Evolutionary conservation across 2,888 invertebrate genomes (phyloP).

Genomic region (Campoplex nolae): DNA sequence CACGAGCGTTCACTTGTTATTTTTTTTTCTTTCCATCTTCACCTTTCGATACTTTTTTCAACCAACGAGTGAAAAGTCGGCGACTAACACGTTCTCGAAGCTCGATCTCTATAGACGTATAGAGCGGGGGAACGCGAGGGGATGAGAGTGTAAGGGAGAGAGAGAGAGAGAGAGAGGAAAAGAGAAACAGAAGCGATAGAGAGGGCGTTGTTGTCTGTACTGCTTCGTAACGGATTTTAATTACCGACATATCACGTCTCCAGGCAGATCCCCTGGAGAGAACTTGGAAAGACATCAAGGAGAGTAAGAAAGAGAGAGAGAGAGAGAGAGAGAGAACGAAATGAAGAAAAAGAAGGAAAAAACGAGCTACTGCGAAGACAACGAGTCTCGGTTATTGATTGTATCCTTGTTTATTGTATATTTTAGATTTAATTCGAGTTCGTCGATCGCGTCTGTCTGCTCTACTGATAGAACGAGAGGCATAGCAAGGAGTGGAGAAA

Average conservation of each 20-base stretch:
- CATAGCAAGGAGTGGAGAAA: constrained; percentile 61
- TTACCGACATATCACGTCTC: constrained; percentile 76
- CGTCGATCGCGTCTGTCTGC: constrained; percentile 59
- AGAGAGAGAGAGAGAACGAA: constrained; percentile 33
- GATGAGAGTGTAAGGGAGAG: constrained; percentile 4
- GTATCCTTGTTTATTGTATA: constrained; percentile 84
- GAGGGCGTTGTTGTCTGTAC: constrained; percentile 53
- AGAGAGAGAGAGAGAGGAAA: background rate
- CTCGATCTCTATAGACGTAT: constrained; percentile 8
- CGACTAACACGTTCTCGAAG: constrained; percentile 41
- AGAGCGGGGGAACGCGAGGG: constrained; percentile 31
- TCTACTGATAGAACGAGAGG: constrained; percentile 55
- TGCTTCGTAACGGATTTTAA: constrained; percentile 74
- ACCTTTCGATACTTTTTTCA: constrained; percentile 61
- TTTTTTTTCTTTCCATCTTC: constrained; percentile 17
- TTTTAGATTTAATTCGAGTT: constrained; percentile 83
- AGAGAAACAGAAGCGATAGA: background rate
- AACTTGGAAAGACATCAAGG: constrained; percentile 48
- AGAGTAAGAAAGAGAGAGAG: constrained; percentile 29
- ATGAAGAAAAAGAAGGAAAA: constrained; percentile 7
- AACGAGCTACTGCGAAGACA: constrained; percentile 56
- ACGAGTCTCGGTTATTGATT: constrained; percentile 81
- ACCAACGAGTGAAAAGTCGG: constrained; percentile 54
- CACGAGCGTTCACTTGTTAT: constrained; percentile 15
- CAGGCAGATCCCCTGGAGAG: constrained; percentile 69